Evolutionary conservation across 2,888 invertebrate species (phyloP).

Genomic region (Drosophila macrothrix): DNA sequence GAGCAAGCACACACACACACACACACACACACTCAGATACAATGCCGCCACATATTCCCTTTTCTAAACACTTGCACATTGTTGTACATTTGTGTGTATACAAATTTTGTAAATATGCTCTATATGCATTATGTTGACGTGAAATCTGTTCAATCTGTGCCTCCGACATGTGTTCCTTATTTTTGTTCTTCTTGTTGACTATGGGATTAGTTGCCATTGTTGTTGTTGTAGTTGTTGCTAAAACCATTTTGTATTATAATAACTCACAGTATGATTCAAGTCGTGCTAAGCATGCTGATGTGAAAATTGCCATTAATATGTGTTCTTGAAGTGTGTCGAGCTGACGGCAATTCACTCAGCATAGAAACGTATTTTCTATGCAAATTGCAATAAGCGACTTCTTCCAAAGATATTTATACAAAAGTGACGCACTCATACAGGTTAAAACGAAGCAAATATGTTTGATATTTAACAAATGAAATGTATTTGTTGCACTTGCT

Average conservation of each 20-base stretch:
- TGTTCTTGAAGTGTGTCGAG: conserved; percentile 37
- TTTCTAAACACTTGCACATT: conserved; percentile 74
- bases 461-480: not conserved
- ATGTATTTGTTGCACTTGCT: not conserved
- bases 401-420: not conserved
- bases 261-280: no score
- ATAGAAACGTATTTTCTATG: conserved; percentile 28
- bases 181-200: conserved; percentile 31
- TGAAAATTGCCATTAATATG: conserved; percentile 66
- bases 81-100: conserved; percentile 39
- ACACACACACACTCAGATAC: conserved; percentile 14
- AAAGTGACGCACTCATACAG: not conserved
- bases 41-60: conserved; percentile 51
- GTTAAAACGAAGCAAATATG: not conserved
- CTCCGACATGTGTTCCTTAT: conserved; percentile 69
- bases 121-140: conserved; percentile 71
- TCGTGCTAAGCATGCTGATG: conserved; percentile 50
- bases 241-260: conserved; percentile 66
- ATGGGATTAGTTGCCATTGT: conserved; percentile 56
- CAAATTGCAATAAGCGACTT: conserved; percentile 40
- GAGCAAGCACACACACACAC: conserved; percentile 35
- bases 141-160: conserved; percentile 80
- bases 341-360: conserved; percentile 13
- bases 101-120: conserved; percentile 66
- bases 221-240: conserved; percentile 30